Base-by-base conservation (phyloP, 2,797 vertebrate genomes). In the Sebastes aleutianus region DNA sequence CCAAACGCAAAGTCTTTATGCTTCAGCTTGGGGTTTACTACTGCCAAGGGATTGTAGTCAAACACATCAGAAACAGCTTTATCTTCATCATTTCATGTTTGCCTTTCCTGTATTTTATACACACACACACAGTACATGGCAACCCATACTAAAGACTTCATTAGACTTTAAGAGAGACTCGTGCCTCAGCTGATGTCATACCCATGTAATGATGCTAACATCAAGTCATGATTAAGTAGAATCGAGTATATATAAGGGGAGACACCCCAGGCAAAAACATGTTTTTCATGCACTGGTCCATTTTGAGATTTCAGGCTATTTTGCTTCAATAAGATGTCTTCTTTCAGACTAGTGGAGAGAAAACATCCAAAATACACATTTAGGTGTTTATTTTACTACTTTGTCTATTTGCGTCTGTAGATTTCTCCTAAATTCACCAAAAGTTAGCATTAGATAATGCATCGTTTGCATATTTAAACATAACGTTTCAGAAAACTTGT, bases 31-130 rank as follows among this genome's bases (percentile, higher is more conserved):
- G 74, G 81, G 70, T 88, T 70, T 79, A 76, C 61, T 34, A 16
- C 72, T 73, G 69, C 79, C 74, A 71, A 29, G 85, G 72, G 80
- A 89, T 85, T 72, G 57, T 13, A 81, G 56, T 64, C 81, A 82
- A 70, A 76, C 24, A 78, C 63, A 85, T 70, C 76, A 78, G 47
- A 65, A 79, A 80, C 29, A 65, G 63, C 53, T 81, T 76, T 78
- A 74, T 84, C 62, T 62, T 67, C 43, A 34, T 43, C 58, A 64
- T 80, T 76, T 71, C 59, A 73, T 78, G 63, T 85, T 80, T 83
- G 68, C 22, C 22, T 70, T 53, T 75, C 31, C 20, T 67, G n/a
- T 32, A 62, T 29, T 29, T 47, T 4, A 82, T 3, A 68, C 67
- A 36, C 11, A 57, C 29, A 36, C 8, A 57, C 29, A 69, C 3